Conservation (phyloP, 2,113 vertebrate genomes). For the Phylloscopus whistleri region DNA sequence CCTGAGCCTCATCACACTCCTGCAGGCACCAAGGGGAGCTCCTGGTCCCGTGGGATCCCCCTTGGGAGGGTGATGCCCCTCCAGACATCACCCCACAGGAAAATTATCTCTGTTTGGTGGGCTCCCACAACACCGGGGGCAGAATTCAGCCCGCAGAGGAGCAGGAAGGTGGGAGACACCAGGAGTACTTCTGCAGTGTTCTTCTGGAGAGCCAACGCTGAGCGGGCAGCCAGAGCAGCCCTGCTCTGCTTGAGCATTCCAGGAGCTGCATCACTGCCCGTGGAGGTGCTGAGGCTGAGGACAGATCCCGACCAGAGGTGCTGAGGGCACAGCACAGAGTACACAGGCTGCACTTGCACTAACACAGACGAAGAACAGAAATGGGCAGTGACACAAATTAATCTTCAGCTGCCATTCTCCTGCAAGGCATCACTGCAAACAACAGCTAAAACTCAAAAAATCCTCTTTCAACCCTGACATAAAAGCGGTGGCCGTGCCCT, state of each 20-base stretch:
- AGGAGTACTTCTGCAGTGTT: not conserved
- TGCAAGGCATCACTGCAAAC: not conserved
- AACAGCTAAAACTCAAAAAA: not conserved
- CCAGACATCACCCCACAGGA: no score
- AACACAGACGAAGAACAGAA: not conserved
- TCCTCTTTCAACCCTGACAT: not conserved
- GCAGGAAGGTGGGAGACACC: not conserved
- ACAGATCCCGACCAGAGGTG: not conserved
- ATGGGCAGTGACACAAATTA: not conserved
- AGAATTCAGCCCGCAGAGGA: not conserved
- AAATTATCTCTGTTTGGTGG: not conserved
- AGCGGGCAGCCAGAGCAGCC: not conserved
- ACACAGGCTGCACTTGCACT: not conserved
- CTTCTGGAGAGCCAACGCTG: not conserved
- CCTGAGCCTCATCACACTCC: not conserved
- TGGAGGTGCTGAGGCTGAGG: accelerated
- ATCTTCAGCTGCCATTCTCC: not conserved
- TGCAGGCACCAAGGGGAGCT: not conserved
- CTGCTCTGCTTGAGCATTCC: not conserved
- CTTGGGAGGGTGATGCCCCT: not conserved
- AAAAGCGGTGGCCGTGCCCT: not conserved
- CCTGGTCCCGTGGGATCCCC: not conserved
- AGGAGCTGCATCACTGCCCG: not conserved
- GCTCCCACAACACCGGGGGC: accelerated
- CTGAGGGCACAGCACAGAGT: not conserved